Conservation (phyloP, 2,888 invertebrate genomes). For the Chrysomela aeneicollis region DNA sequence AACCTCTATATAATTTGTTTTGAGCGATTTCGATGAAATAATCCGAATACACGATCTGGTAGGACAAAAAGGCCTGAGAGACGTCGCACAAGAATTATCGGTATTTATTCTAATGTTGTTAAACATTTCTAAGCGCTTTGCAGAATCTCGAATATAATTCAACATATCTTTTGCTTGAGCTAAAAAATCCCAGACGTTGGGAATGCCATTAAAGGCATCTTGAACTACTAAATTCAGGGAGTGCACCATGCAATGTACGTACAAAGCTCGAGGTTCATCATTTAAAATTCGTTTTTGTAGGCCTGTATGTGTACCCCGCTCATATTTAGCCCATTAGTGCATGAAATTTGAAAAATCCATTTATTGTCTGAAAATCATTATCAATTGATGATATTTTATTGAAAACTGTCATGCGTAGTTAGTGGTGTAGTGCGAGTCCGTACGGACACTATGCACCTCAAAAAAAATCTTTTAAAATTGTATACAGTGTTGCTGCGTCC, state of each 20-base stretch:
- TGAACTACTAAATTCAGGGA: slow-evolving; percentile 22
- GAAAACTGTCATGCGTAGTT: no score
- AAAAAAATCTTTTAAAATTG: slow-evolving; percentile 21
- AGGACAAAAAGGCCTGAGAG: slow-evolving; percentile 21
- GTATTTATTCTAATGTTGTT: background rate
- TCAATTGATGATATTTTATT: no score
- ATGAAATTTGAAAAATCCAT: no score
- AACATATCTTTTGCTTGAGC: background rate
- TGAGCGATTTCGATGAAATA: slow-evolving; percentile 4
- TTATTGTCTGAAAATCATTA: no score
- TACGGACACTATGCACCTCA: no score
- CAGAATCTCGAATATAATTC: background rate
- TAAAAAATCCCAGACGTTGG: background rate
- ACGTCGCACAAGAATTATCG: background rate
- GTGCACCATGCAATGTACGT: slow-evolving; percentile 19
- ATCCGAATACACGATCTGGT: slow-evolving; percentile 22
- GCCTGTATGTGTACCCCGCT: slow-evolving; percentile 7
- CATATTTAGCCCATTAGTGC: slow-evolving; percentile 22
- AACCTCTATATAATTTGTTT: background rate
- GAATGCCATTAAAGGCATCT: background rate
- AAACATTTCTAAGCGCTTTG: background rate
- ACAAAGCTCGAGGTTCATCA: slow-evolving; percentile 12
- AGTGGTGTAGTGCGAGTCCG: no score
- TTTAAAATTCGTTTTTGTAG: slow-evolving; percentile 14
- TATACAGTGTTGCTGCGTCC: slow-evolving; percentile 5